A percentile compares a stretch with the other conserved stretches of the same genome.
Evolutionary conservation across 2,888 invertebrate genomes (phyloP).

Genomic region (Drosophila lutescens): DNA sequence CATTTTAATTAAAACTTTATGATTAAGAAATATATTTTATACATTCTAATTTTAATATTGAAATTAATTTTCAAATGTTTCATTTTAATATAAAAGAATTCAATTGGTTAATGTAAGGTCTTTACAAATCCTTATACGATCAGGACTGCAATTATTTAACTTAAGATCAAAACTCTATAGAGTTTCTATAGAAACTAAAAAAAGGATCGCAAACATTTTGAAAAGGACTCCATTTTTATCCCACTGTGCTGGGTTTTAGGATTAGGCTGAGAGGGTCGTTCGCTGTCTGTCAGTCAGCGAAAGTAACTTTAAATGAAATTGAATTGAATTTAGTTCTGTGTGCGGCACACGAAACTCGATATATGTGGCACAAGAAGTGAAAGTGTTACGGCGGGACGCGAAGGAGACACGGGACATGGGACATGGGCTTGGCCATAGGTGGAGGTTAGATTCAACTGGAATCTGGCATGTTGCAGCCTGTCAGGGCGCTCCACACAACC

Average conservation of each 20-base stretch:
- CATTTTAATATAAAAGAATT: too few species aligned
- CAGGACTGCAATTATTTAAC: too few species aligned
- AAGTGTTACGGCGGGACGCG: slow-evolving; percentile 55
- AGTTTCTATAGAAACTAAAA: too few species aligned
- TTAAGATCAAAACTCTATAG: too few species aligned
- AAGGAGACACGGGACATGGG: not conserved
- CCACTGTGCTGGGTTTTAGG: slow-evolving; percentile 49
- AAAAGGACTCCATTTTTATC: not conserved
- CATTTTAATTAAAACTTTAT: too few species aligned
- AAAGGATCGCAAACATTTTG: too few species aligned
- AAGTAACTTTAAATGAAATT: slow-evolving; percentile 81
- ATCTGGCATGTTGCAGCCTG: slow-evolving; percentile 70
- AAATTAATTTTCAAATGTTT: too few species aligned
- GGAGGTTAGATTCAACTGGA: slow-evolving; percentile 33
- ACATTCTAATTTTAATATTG: too few species aligned
- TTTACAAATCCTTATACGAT: too few species aligned
- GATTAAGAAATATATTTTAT: too few species aligned
- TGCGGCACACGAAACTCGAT: slow-evolving; percentile 72
- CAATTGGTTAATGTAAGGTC: too few species aligned
- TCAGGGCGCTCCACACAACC: slow-evolving; percentile 68
- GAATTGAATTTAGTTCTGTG: slow-evolving; percentile 80
- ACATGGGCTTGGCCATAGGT: slow-evolving; percentile 32
- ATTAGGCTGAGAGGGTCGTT: slow-evolving; percentile 57
- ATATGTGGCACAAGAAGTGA: slow-evolving; percentile 52
- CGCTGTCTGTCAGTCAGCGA: slow-evolving; percentile 77